Percentiles rank a stretch among this genome's conserved stretches.
phyloP scores from a whole-genome alignment of 2,113 vertebrate genomes.

The Trematocara unimaculatum region DNA sequence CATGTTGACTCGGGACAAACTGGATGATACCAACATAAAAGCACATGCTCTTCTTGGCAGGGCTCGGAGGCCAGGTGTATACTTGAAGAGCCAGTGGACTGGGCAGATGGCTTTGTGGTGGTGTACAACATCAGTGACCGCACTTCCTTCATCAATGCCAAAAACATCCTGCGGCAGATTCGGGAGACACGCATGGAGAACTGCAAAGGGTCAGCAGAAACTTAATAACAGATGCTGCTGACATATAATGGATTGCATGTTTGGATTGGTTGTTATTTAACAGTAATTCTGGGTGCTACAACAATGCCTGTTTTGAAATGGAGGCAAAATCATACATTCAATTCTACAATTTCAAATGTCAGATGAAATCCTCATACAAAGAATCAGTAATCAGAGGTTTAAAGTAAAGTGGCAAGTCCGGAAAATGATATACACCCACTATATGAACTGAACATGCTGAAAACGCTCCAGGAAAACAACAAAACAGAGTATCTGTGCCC shows the following conservation, averaged over 20 bases:
- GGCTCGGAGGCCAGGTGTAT: slow-evolving; percentile 60
- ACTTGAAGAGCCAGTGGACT: slow-evolving; percentile 71
- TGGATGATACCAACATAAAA: not conserved
- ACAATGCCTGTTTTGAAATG: not conserved
- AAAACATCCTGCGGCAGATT: slow-evolving; percentile 70
- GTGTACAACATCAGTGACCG: slow-evolving; percentile 76
- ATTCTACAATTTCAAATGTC: not conserved
- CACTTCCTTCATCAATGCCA: slow-evolving; percentile 70
- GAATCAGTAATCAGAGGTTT: not conserved
- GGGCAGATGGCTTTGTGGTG: slow-evolving; percentile 76
- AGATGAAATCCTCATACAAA: not conserved
- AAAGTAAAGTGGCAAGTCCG: not conserved
- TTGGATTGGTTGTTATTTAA: not conserved
- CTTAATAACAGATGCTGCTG: not conserved
- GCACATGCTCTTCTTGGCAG: slow-evolving; percentile 27
- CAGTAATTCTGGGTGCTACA: not conserved
- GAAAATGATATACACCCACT: not conserved
- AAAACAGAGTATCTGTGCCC: not conserved
- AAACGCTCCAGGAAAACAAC: not conserved
- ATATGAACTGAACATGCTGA: not conserved
- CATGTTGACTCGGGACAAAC: not conserved
- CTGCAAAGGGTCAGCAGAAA: slow-evolving; percentile 70
- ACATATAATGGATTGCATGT: not conserved
- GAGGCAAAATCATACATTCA: not conserved
- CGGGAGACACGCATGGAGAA: slow-evolving; percentile 57